Percentiles rank a stretch among this genome's conserved stretches.
These are phyloP conservation scores for Archilochus colubris DNA, from an alignment of 2,113 vertebrate species.

Conservation along the genomic window DNA sequence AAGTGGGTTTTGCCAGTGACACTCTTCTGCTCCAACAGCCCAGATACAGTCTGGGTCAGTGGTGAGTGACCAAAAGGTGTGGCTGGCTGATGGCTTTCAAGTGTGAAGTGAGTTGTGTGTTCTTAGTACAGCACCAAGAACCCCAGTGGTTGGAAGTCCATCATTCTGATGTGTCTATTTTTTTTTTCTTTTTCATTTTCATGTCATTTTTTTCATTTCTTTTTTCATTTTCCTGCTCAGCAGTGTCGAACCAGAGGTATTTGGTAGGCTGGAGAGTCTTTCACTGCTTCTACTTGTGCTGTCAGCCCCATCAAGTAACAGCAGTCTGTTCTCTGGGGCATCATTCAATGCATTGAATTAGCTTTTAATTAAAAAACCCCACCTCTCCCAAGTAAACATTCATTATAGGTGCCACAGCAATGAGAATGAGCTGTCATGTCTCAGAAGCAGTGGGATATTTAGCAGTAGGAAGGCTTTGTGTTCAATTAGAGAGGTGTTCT, in stretches of 20 bases:
- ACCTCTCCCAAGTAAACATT: slow-evolving; percentile 2
- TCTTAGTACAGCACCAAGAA: neutral
- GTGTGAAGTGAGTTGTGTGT: accelerated
- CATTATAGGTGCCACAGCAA: neutral
- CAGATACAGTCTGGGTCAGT: neutral
- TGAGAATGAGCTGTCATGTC: neutral
- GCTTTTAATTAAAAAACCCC: neutral
- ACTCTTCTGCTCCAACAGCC: neutral
- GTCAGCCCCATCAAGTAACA: slow-evolving; percentile 25
- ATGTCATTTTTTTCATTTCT: neutral
- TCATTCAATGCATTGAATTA: slow-evolving; percentile 9
- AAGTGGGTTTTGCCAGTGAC: neutral
- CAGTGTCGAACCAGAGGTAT: neutral
- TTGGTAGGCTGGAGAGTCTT: neutral
- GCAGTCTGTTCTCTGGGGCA: neutral
- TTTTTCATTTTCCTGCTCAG: neutral
- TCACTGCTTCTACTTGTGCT: neutral
- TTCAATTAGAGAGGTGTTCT: neutral
- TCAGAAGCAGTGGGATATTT: neutral
- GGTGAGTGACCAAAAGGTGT: neutral
- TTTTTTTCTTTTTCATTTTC: neutral
- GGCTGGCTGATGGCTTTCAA: neutral
- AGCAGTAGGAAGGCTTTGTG: neutral
- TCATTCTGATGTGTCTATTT: neutral
- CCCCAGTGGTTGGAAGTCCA: neutral